Evolutionary conservation across 1,140 invertebrate species (phyloP).

Genomic region (Orius insidiosus): DNA sequence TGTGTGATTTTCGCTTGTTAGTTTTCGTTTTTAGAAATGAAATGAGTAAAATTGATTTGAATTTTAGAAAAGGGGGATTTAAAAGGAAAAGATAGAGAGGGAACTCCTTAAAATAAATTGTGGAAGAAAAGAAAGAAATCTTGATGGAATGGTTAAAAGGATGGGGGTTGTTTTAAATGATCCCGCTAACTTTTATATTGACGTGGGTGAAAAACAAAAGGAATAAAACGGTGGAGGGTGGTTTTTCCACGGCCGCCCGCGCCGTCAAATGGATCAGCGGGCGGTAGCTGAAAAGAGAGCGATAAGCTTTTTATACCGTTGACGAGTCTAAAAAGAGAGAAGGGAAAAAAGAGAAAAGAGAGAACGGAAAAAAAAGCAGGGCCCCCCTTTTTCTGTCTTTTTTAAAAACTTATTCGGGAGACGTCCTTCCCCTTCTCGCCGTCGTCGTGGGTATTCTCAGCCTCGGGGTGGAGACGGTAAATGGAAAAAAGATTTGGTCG

Average conservation of each 20-base stretch:
- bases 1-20: too few species aligned
- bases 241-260: not conserved
- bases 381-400: not conserved
- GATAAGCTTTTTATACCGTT: not conserved
- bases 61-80: too few species aligned
- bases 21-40: too few species aligned
- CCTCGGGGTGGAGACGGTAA: too few species aligned
- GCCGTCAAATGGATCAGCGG: not conserved
- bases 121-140: not conserved
- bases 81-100: too few species aligned
- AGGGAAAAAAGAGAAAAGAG: too few species aligned
- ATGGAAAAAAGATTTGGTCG: too few species aligned
- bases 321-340: too few species aligned
- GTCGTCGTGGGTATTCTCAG: not conserved
- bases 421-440: not conserved
- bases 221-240: not conserved
- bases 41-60: too few species aligned
- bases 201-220: not conserved
- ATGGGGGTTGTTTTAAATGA: not conserved
- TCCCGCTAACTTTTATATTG: constrained; percentile 6
- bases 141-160: not conserved
- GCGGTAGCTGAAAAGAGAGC: too few species aligned
- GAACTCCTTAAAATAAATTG: too few species aligned
- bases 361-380: too few species aligned
- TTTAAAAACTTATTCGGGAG: not conserved